Evolutionary conservation across 2,113 vertebrate genomes (phyloP).

Genomic region (Caretta caretta): DNA sequence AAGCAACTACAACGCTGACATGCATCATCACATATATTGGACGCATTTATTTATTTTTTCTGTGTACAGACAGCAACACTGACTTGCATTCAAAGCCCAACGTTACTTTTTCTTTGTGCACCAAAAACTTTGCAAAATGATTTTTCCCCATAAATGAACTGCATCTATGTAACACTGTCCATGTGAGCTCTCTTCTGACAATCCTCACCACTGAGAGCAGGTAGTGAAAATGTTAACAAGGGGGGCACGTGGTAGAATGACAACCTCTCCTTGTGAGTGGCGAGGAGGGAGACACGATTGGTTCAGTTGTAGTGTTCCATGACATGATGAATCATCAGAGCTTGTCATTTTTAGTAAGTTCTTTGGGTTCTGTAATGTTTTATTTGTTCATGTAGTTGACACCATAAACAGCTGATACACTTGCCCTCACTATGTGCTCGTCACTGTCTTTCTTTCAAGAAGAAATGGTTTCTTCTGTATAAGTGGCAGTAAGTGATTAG

Average conservation of each 20-base stretch:
- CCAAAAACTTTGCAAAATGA: not conserved
- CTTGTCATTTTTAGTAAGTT: slow-evolving; percentile 40
- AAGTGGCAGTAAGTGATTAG: not conserved
- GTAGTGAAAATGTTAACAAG: not conserved
- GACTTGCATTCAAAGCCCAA: slow-evolving; percentile 9
- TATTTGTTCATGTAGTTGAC: slow-evolving; percentile 47
- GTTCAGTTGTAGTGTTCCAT: not conserved
- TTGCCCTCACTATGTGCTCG: not conserved
- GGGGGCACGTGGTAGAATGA: not conserved
- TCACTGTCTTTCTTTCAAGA: not conserved
- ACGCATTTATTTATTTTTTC: not conserved
- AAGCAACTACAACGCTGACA: not conserved
- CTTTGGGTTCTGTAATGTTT: slow-evolving; percentile 47
- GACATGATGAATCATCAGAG: not conserved
- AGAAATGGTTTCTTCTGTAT: not conserved
- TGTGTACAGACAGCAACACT: not conserved
- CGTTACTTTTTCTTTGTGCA: not conserved
- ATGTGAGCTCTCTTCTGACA: not conserved
- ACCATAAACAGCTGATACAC: slow-evolving; percentile 44
- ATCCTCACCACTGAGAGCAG: not conserved
- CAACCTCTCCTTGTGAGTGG: not conserved
- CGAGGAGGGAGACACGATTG: not conserved
- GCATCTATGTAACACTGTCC: not conserved
- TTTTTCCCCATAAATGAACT: not conserved
- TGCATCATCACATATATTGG: not conserved